Evolutionary conservation across 35 echinoderm and acorn worm species (phyloP), one percentile per base, ranked within the genome.

Genomic region (Patiria miniata): DNA sequence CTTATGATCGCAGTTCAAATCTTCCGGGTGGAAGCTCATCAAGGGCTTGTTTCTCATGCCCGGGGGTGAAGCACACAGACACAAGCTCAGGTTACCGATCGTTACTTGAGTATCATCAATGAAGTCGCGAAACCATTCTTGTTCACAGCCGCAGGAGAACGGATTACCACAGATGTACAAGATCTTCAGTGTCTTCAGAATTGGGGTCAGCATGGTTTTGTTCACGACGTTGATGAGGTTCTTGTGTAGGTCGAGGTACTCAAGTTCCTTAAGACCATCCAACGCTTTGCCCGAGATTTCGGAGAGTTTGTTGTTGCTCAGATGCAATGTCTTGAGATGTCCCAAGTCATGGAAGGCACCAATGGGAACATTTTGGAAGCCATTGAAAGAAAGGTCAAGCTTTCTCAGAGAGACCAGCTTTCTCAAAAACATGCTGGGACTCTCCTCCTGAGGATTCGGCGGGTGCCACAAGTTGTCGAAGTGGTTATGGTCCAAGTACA

Each of bases 401-500:
- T 81, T 68, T 40, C 78, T 77, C 56, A 97, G 77, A 26, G 52
- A 65, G 21, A 53, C 39, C n/a, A 97, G 86, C 19, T 61, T 42
- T 61, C 78, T 37, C 89, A 68, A 28, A 73, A 89, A 51, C 36
- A 85, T 52, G 77, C 28, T 37, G 40, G 47, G 57, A 51, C 32
- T 39, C 61, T 87, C n/a, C 65, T 80, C n/a, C 2, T 73, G 23
- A 0, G 29, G 29, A 14, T 47, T 37, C 1, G 52, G 42, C 28
- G 83, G 81, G 39, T 97, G 61, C 94, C 94, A 97, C 39, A 90
- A 17, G 30, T 82, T 55, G 28, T 89, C 61, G 2, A 97, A 61
- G 32, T 92, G 92, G 59, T 97, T 97, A 39, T 97, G 94, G 38
- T 97, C 90, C 2, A 97, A 39, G 68, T 97, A 97, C 37, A 97